Conservation (phyloP, 2,113 vertebrate species). For the Numida meleagris region DNA sequence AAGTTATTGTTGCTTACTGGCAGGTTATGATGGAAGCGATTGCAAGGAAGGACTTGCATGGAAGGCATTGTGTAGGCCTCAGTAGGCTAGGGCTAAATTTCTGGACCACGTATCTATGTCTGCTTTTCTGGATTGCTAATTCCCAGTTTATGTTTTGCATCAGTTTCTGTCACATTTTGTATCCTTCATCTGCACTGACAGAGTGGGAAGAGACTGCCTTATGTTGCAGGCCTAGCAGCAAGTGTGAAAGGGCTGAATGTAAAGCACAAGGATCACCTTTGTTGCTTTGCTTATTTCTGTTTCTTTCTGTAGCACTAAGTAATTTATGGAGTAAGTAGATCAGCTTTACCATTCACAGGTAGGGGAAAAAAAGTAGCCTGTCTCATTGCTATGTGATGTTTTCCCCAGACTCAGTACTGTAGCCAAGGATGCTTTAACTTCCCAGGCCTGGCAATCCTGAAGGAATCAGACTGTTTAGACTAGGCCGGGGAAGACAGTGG, state of each 20-base stretch:
- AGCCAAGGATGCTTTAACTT: not conserved
- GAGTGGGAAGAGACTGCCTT: not conserved
- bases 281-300: not conserved
- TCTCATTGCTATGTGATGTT: not conserved
- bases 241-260: not conserved
- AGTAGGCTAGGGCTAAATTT: not conserved
- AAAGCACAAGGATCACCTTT: not conserved
- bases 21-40: not conserved
- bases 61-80: not conserved
- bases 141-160: not conserved
- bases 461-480: not conserved
- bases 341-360: not conserved
- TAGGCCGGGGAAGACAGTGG: not conserved
- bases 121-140: not conserved
- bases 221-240: not conserved
- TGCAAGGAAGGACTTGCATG: not conserved
- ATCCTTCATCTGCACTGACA: not conserved
- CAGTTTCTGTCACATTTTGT: not conserved
- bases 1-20: not conserved
- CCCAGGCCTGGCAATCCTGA: not conserved
- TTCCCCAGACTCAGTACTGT: not conserved
- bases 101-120: not conserved
- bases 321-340: not conserved
- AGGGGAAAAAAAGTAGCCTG: not conserved
- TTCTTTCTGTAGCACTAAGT: not conserved